Evolutionary conservation across 2,113 vertebrate genomes (phyloP), one percentile per base, ranked within the genome.

Genomic region (Chaenocephalus aceratus): DNA sequence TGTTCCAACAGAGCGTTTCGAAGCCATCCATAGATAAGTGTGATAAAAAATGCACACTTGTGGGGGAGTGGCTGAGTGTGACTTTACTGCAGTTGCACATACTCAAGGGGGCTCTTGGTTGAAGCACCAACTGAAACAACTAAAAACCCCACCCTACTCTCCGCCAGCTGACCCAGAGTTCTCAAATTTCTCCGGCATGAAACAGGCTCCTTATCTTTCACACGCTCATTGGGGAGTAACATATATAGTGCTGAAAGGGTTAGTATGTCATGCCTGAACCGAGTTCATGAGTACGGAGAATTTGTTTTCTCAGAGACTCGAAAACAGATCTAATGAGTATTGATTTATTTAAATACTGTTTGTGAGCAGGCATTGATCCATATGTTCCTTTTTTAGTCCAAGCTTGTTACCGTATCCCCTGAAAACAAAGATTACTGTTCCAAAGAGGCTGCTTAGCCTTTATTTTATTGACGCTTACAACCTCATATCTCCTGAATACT

Each of bases 241-340:
- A n/a, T 62, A 16, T 41, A 62, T 58, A 36, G 59, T 71, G 41
- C 15, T 60, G 54, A 59, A 51, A 69, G 75, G 76, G 68, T 58
- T 69, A 36, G 54, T 36, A 6, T 67, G 57, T 73, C 41, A 61
- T 67, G 63, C 67, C 72, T 11, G 45, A 41, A 23, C 77, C 2
- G 21, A 44, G 63, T 72, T 72, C 69, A 59, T n/a, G 56, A 30
- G 21, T 44, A 4, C 46, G 10, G 26, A 12, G 8, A 45, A 34
- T 79, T 82, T 67, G 15, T 79, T 77, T 77, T 75, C 34, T 82
- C 59, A 80, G 70, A 44, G 61, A 62, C 69, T 64, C 62, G 67
- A 52, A 80, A 81, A 77, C 53, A 44, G 59, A 77, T 79, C 61
- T 88, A 86, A 91, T 90, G 77, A 90, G 71, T 58, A 91, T 90